These are phyloP conservation scores for Chironomus striatipennis DNA, from an alignment of 1,140 invertebrate species.

Conservation along the genomic window DNA sequence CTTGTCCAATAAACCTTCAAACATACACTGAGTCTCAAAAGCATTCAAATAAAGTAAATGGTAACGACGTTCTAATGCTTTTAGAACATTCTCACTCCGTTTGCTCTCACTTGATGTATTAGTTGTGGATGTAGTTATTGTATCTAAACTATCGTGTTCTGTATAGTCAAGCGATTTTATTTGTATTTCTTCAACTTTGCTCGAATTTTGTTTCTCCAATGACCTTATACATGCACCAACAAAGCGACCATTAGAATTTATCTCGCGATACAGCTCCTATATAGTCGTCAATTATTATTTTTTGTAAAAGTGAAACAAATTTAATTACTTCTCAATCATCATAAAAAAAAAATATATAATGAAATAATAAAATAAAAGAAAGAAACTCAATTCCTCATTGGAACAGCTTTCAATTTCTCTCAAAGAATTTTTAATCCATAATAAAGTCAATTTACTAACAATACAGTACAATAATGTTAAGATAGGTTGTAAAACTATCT, in stretches of 20 bases:
- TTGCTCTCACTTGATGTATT: conserved; percentile 26
- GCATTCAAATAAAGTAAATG: conserved; percentile 77
- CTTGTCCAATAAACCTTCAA: conserved; percentile 52
- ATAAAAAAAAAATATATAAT: conserved; percentile 25
- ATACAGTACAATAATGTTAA: too few species aligned
- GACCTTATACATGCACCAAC: conserved; percentile 53
- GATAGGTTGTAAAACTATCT: too few species aligned
- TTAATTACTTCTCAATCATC: too few species aligned
- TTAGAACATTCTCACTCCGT: conserved; percentile 39
- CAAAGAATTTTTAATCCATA: too few species aligned
- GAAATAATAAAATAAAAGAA: neutral
- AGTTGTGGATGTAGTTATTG: conserved; percentile 27
- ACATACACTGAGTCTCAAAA: conserved; percentile 80
- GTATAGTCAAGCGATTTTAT: conserved; percentile 31
- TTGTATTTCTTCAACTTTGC: conserved; percentile 28
- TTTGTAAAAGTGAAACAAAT: too few species aligned
- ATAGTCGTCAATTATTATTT: conserved; percentile 32
- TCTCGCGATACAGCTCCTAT: conserved; percentile 62
- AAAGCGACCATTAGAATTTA: conserved; percentile 62
- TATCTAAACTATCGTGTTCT: conserved; percentile 15
- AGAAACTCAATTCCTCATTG: too few species aligned
- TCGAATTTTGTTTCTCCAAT: conserved; percentile 29
- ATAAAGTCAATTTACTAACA: too few species aligned
- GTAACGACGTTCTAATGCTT: conserved; percentile 71
- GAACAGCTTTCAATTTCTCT: too few species aligned